Base-by-base conservation (phyloP, 2,797 vertebrate genomes). In the Sparus aurata region DNA sequence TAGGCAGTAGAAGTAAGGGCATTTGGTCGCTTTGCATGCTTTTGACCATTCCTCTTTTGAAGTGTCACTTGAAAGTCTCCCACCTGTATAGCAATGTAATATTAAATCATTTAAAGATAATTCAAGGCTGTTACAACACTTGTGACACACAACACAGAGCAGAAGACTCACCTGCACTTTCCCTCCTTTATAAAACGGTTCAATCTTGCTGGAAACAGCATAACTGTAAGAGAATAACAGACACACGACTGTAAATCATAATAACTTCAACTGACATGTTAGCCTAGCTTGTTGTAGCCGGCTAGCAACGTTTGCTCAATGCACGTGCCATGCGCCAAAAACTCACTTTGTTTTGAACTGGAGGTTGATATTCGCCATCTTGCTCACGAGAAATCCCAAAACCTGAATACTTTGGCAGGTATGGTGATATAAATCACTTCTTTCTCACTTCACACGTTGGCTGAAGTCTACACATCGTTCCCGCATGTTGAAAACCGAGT, bases 111-210 rank as follows among this genome's bases (percentile, higher is more conserved):
- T 34, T 34, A 34, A 34, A 9, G 34, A 34, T 34, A 1, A 34
- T 34, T 34, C 8, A 34, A 9, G 34, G 8, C 34, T 8, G 34
- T 34, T 34, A 34, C 34, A 2, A 49, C 46, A 20, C 18, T 61
- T 25, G 8, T 9, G 0, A 45, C 15, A 50, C 30, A 46, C 16
- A 41, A 27, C 23, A 67, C 57, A 49, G n/a, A 69, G 34, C 34
- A 45, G 18, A 27, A 2, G 53, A 68, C 77, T 84, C 94, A 99
- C 98, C 96, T 99, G 98, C 3, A 97, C 95, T 89, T 97, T 97
- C 1, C 98, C 98, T 57, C 98, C 98, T 85, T 97, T 98, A 93
- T 99, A 99, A 94, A 99, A 99, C 1, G 98, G 97, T 23, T 99
- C 97, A 1, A 99, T 97, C 69, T 92, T 98, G 86, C 94, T 96